phyloP scores from a whole-genome alignment of 30 jellyfish, hydroid and myxozoan genomes.

The Nemopilema nomurai region DNA sequence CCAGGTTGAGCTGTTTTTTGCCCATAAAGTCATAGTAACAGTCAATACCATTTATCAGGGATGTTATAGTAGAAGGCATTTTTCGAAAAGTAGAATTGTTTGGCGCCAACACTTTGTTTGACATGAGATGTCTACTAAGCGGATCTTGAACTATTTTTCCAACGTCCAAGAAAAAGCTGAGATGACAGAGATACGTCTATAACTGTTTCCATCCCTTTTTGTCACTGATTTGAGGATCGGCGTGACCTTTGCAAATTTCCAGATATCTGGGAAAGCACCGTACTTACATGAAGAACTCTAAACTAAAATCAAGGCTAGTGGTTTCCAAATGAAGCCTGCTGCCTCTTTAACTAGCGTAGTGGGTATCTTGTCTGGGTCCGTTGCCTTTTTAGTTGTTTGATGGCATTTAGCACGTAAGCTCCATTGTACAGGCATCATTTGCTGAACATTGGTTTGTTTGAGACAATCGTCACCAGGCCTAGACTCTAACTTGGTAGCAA shows the following conservation, averaged over 20 bases:
- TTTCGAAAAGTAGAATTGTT: constrained; percentile 4
- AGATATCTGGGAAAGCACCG: too few species aligned
- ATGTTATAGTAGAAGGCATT: constrained; percentile 23
- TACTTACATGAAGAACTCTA: too few species aligned
- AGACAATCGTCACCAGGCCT: background rate
- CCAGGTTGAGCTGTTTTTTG: constrained; percentile 3
- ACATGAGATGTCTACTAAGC: too few species aligned
- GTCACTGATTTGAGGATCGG: too few species aligned
- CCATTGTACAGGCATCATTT: background rate
- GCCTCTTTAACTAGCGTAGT: constrained; percentile 10
- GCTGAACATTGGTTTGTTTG: background rate
- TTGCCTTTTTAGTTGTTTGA: constrained; percentile 7
- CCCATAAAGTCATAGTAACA: constrained; percentile 23
- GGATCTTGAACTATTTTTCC: too few species aligned
- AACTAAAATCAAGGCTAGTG: background rate
- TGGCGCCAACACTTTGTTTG: too few species aligned
- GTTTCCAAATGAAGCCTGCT: constrained; percentile 11
- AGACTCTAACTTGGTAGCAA: constrained; percentile 34
- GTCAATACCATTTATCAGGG: constrained; percentile 32
- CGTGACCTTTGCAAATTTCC: too few species aligned
- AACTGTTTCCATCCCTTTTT: too few species aligned
- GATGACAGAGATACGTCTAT: too few species aligned
- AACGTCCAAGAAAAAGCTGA: too few species aligned
- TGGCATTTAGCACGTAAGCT: background rate
- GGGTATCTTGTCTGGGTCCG: background rate